Evolutionary conservation across 1,140 invertebrate genomes (phyloP), one percentile per base, ranked within the genome.

Genomic region (Phthorimaea operculella): DNA sequence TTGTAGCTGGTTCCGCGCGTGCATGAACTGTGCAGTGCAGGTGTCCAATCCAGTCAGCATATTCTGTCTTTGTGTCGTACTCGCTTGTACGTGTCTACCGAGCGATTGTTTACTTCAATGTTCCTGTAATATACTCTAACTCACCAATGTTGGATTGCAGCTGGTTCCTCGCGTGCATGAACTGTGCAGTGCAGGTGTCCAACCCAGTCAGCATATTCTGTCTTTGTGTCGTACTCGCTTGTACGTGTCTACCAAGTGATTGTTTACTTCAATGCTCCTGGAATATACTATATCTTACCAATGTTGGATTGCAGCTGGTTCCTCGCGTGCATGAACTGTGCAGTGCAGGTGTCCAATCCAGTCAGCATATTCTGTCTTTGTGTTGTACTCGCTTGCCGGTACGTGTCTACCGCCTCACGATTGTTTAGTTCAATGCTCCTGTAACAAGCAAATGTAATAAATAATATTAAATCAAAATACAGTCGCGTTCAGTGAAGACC

Each of bases 401-500:
- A 47, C n/a, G n/a, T 15, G 16, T 15, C 15, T 14, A 47, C 44
- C 1, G 44, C 16, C 16, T 47, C 14, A 4, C 8, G 12, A 15
- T 47, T 47, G 11, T 11, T 15, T 4, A 9, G 9, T 14, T 76
- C 72, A 36, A 77, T 66, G 0, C n/a, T 60, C 36, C 74, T 79
- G 63, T 15, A 36, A 28, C n/a, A n/a, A n/a, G n/a, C n/a, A n/a
- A n/a, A n/a, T n/a, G n/a, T n/a, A n/a, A n/a, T n/a, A n/a, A n/a
- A n/a, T n/a, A n/a, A n/a, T n/a, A n/a, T n/a, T n/a, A n/a, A n/a
- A n/a, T n/a, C n/a, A n/a, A n/a, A n/a, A n/a, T n/a, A n/a, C n/a
- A n/a, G n/a, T n/a, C n/a, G n/a, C n/a, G n/a, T n/a, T n/a, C n/a
- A n/a, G n/a, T n/a, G n/a, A n/a, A n/a, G n/a, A n/a, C n/a, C n/a